A percentile compares a stretch with the other conserved stretches of the same genome.
phyloP scores from a whole-genome alignment of 2,888 invertebrate genomes.

The Trachelus iudaicus region DNA sequence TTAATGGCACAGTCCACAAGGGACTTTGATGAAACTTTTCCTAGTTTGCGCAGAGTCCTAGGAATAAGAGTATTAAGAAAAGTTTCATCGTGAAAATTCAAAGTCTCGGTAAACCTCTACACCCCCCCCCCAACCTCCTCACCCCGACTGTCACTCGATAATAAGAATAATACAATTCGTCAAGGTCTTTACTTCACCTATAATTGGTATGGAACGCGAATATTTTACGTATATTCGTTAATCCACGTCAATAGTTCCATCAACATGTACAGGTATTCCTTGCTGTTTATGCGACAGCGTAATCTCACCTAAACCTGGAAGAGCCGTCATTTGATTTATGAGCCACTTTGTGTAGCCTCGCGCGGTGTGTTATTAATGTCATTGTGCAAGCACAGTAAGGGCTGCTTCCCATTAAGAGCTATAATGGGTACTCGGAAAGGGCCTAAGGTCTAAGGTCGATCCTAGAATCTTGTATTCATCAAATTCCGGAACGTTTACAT shows the following conservation, averaged over 20 bases:
- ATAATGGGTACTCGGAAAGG: background rate
- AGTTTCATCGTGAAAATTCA: background rate
- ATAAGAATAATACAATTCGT: background rate
- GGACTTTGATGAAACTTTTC: background rate
- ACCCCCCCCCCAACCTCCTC: accelerated
- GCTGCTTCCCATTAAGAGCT: background rate
- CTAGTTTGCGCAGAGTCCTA: background rate
- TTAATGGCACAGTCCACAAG: background rate
- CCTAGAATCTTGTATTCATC: background rate
- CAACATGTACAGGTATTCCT: background rate
- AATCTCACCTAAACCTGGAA: background rate
- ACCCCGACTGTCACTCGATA: background rate
- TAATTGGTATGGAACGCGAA: background rate
- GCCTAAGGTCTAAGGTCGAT: background rate
- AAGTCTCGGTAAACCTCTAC: background rate
- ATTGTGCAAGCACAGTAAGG: background rate
- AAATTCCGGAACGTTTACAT: background rate
- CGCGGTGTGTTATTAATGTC: background rate
- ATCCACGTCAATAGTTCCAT: background rate
- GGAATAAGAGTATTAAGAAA: background rate
- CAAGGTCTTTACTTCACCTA: no score
- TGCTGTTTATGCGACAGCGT: background rate
- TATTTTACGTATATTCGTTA: background rate
- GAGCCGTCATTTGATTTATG: background rate
- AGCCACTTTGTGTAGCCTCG: background rate